A percentile compares a stretch with the other conserved stretches of the same genome.
These are phyloP conservation scores for Geococcyx californianus DNA, from an alignment of 2,113 vertebrate species.

Conservation along the genomic window DNA sequence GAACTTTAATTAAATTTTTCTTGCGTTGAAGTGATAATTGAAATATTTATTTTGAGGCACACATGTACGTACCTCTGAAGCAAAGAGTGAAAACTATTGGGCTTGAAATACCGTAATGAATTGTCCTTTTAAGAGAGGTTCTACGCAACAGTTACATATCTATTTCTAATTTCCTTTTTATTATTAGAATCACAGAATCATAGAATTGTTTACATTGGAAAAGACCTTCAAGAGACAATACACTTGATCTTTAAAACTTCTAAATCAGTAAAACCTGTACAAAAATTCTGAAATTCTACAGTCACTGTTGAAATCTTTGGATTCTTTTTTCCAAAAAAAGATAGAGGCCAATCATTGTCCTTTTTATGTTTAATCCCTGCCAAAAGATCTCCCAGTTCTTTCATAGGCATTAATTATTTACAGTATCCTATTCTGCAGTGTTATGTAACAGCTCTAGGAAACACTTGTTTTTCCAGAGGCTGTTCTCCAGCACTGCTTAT, in stretches of 20 bases:
- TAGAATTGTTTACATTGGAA: neutral
- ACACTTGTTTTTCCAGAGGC: neutral
- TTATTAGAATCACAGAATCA: neutral
- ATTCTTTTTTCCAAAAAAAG: fast-evolving
- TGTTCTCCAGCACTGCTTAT: neutral
- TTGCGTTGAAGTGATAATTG: neutral
- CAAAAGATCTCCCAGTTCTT: neutral
- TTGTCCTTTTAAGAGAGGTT: neutral
- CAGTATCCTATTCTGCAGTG: neutral
- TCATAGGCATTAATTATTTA: neutral
- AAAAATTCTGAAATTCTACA: neutral
- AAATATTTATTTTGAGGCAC: neutral
- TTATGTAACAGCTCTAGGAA: neutral
- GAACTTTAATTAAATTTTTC: neutral
- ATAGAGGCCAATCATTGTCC: neutral
- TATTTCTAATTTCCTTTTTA: neutral
- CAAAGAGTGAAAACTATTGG: neutral
- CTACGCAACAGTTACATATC: neutral
- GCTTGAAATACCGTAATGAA: neutral
- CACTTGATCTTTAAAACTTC: neutral
- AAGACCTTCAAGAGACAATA: neutral
- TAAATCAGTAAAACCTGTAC: neutral
- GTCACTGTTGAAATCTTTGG: neutral
- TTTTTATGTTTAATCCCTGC: neutral
- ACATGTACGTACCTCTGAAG: neutral